A percentile compares a stretch with the other conserved stretches of the same genome.
These are phyloP conservation scores for Albula goreensis DNA, from an alignment of 2,113 vertebrate genomes.

Conservation along the genomic window DNA sequence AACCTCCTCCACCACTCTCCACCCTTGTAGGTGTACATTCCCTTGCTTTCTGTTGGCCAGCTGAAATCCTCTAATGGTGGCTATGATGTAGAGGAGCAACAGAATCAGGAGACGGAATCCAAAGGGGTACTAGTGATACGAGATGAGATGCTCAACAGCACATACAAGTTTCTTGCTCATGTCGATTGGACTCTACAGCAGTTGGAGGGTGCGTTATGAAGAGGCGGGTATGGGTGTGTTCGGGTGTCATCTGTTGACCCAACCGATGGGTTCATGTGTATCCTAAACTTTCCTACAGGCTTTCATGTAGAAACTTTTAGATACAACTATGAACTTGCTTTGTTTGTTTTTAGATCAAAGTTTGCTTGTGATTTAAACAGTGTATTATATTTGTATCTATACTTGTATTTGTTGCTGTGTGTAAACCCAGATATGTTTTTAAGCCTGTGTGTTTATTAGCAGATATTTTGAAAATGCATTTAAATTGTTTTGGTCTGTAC, in stretches of 20 bases:
- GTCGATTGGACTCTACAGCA: conserved; percentile 70
- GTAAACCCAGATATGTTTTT: too few relatives aligned
- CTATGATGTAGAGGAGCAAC: conserved; percentile 7
- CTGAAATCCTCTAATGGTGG: conserved; percentile 48
- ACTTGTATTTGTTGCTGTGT: too few relatives aligned
- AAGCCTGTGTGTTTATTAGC: too few relatives aligned
- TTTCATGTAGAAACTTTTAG: too few relatives aligned
- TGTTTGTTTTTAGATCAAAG: too few relatives aligned
- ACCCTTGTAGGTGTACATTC: conserved; percentile 67
- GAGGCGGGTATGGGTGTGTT: not conserved
- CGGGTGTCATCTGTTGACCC: not conserved
- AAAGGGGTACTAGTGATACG: conserved; percentile 45
- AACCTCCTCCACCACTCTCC: not conserved
- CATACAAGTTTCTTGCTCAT: conserved; percentile 68
- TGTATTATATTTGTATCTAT: too few relatives aligned
- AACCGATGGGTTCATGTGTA: too few relatives aligned
- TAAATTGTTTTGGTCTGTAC: too few relatives aligned
- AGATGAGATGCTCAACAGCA: conserved; percentile 74
- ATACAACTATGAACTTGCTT: too few relatives aligned
- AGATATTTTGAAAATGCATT: too few relatives aligned
- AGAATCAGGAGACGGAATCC: conserved; percentile 40
- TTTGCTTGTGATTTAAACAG: too few relatives aligned
- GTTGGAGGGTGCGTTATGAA: conserved; percentile 66
- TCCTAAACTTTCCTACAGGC: too few relatives aligned
- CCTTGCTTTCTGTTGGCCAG: conserved; percentile 66